These are phyloP conservation scores for Macrophya alboannulata DNA, from an alignment of 2,888 invertebrate genomes.

Conservation along the genomic window DNA sequence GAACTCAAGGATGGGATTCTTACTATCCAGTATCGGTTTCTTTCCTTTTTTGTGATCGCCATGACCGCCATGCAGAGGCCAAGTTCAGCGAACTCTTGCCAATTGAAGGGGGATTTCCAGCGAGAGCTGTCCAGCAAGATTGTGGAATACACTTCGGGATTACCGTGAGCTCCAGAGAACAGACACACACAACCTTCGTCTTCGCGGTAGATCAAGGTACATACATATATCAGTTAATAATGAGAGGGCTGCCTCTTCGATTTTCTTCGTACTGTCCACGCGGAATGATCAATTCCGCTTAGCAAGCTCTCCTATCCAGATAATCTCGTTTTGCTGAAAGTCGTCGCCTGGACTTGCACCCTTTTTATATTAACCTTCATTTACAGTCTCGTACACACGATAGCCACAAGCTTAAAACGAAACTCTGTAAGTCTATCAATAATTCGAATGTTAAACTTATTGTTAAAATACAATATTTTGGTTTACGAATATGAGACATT, in stretches of 20 bases:
- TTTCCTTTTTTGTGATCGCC: not conserved
- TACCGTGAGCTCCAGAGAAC: not conserved
- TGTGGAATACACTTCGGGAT: not conserved
- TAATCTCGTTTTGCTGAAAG: not conserved
- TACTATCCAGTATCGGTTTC: not conserved
- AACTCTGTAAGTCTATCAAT: not conserved
- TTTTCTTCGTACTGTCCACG: not conserved
- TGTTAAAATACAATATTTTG: not conserved
- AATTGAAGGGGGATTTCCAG: constrained; percentile 8
- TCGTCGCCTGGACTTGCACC: not conserved
- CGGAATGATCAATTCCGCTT: not conserved
- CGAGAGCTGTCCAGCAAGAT: not conserved
- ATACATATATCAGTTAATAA: not conserved
- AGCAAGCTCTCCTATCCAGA: not conserved
- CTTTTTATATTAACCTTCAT: not conserved
- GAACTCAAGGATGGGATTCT: not conserved
- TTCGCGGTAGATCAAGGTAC: not conserved
- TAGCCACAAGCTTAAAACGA: not conserved
- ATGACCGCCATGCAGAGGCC: not conserved
- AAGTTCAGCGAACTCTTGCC: constrained; percentile 14
- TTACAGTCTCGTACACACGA: not conserved
- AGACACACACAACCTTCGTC: not conserved
- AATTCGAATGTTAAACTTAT: not conserved
- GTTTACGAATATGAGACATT: not conserved
- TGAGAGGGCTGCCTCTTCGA: not conserved